phyloP scores from a whole-genome alignment of 1,140 invertebrate genomes.

The Pseudomyrmex dendroicus region DNA sequence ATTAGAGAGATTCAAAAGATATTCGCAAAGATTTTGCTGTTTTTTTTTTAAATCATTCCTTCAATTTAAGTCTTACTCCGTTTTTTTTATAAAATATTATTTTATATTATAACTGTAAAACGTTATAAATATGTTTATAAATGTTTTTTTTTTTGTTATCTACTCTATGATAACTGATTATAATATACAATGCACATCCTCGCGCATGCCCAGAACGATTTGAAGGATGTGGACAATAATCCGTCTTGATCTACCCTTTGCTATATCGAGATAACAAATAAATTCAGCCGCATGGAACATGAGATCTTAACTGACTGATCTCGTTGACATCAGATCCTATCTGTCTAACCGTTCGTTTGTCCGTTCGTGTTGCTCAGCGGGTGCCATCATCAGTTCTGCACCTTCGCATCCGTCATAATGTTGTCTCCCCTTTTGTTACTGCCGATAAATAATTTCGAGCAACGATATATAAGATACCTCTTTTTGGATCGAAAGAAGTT shows the following conservation, averaged over 20 bases:
- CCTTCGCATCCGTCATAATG: slow-evolving; percentile 82
- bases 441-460: slow-evolving; percentile 72
- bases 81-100: too few relatives aligned
- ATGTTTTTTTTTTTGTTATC: too few relatives aligned
- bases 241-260: slow-evolving; percentile 69
- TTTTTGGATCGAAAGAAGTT: slow-evolving; percentile 33
- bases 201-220: not conserved
- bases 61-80: not conserved
- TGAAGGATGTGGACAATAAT: slow-evolving; percentile 70
- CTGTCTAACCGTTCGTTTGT: slow-evolving; percentile 75
- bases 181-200: not conserved
- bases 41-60: slow-evolving; percentile 1
- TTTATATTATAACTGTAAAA: too few relatives aligned
- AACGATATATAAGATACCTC: slow-evolving; percentile 52
- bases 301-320: slow-evolving; percentile 81
- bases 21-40: not conserved
- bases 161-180: too few relatives aligned
- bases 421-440: slow-evolving; percentile 72
- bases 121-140: too few relatives aligned
- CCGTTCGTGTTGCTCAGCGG: slow-evolving; percentile 79
- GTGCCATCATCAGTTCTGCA: slow-evolving; percentile 82
- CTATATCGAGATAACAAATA: slow-evolving; percentile 79
- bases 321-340: slow-evolving; percentile 77
- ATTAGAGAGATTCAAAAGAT: slow-evolving; percentile 12
- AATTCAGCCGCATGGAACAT: slow-evolving; percentile 74